A percentile compares a stretch with the other conserved stretches of the same genome.
Evolutionary conservation across 1,140 invertebrate genomes (phyloP).

Genomic region (Homalodisca vitripennis): DNA sequence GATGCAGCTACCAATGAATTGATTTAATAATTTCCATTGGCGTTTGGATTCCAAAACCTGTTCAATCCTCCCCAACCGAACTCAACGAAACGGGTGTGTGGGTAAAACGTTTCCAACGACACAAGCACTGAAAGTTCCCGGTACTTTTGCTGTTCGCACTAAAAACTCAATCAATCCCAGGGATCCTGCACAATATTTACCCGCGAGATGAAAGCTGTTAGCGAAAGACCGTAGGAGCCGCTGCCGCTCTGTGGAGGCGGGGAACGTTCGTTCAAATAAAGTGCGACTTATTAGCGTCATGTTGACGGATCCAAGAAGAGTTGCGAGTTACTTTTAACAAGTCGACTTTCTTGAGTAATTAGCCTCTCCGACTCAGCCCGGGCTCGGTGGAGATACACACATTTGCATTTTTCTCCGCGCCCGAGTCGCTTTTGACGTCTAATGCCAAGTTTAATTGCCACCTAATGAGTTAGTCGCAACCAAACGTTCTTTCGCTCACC

Average conservation of each 20-base stretch:
- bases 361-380: no score
- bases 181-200: slow-evolving; percentile 3
- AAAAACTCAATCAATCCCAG: not conserved
- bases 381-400: slow-evolving; percentile 7
- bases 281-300: slow-evolving; percentile 1
- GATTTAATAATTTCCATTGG: no score
- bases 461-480: slow-evolving; percentile 6
- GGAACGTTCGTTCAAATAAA: not conserved
- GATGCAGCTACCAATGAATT: no score
- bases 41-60: no score
- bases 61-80: no score
- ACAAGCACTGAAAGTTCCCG: not conserved
- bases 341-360: not conserved
- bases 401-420: slow-evolving; percentile 17
- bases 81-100: no score
- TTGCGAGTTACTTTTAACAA: not conserved
- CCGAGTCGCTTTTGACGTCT: slow-evolving; percentile 21
- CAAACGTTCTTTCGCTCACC: slow-evolving; percentile 13
- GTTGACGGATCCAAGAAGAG: not conserved
- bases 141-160: not conserved
- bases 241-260: no score
- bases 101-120: not conserved
- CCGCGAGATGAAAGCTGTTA: slow-evolving; percentile 3
- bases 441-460: slow-evolving; percentile 13
- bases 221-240: no score